These are phyloP conservation scores for Nezara viridula DNA, from an alignment of 2,888 invertebrate species.

Conservation along the genomic window DNA sequence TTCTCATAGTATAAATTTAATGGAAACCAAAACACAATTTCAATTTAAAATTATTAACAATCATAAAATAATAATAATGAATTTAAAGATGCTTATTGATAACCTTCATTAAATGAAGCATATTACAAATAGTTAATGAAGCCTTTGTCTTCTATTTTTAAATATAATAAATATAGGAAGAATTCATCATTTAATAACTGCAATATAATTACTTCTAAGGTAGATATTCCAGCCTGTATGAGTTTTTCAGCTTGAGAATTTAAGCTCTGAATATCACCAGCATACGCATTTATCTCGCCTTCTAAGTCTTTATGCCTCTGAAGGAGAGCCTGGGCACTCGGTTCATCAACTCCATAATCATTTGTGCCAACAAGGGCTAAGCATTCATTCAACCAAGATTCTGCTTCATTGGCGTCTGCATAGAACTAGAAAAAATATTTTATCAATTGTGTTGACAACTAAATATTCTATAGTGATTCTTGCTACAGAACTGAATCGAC, in stretches of 20 bases:
- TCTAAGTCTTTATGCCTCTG: slow-evolving; percentile 89
- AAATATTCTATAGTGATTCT: neutral
- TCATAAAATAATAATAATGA: too few relatives aligned
- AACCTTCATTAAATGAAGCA: too few relatives aligned
- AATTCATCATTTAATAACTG: too few relatives aligned
- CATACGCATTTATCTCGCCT: slow-evolving; percentile 90
- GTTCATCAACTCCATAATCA: slow-evolving; percentile 94
- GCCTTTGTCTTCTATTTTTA: too few relatives aligned
- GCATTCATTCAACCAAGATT: slow-evolving; percentile 97
- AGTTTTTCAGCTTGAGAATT: slow-evolving; percentile 84
- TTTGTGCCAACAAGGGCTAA: slow-evolving; percentile 89
- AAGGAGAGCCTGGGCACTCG: slow-evolving; percentile 88
- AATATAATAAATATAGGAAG: neutral
- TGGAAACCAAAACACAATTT: neutral
- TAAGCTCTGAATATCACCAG: slow-evolving; percentile 86
- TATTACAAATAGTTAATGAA: too few relatives aligned
- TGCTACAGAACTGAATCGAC: too few relatives aligned
- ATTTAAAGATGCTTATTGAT: too few relatives aligned
- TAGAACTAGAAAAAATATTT: slow-evolving; percentile 77
- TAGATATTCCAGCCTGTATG: slow-evolving; percentile 81
- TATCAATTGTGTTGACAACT: neutral
- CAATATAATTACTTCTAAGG: slow-evolving; percentile 71
- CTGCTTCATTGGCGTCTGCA: slow-evolving; percentile 97
- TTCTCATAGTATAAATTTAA: neutral
- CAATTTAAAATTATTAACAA: neutral